A percentile compares a stretch with the other conserved stretches of the same genome.
Conservation (phyloP, 2,888 invertebrate species). For the Cephalotes varians region DNA sequence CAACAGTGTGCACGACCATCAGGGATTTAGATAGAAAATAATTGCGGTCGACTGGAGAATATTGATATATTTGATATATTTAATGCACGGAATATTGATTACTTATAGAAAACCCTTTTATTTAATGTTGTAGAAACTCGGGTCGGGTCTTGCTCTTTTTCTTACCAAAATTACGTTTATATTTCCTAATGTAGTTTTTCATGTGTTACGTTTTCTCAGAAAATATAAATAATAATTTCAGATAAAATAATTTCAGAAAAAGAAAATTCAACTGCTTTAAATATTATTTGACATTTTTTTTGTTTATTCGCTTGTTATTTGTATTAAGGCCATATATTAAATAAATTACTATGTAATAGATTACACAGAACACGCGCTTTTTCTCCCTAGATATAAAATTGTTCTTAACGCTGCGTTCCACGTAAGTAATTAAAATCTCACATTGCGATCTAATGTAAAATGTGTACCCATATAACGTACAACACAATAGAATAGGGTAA, state of each 20-base stretch:
- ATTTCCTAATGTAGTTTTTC: background rate
- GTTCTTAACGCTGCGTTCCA: background rate
- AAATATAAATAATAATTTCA: background rate
- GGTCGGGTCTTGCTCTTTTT: slow-evolving; percentile 31
- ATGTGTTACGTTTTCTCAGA: background rate
- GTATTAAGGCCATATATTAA: background rate
- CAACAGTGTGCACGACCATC: background rate
- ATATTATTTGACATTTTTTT: too few relatives aligned
- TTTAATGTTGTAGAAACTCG: slow-evolving; percentile 27
- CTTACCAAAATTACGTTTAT: background rate
- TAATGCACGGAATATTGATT: background rate
- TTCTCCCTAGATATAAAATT: background rate
- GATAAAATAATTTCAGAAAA: too few relatives aligned
- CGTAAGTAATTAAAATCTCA: background rate
- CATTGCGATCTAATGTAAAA: background rate
- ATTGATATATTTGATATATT: background rate
- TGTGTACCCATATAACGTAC: background rate
- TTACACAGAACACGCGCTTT: background rate
- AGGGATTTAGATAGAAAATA: background rate
- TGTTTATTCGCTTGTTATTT: background rate
- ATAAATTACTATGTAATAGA: background rate
- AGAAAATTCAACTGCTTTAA: too few relatives aligned
- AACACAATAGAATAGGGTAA: background rate
- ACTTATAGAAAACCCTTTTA: background rate
- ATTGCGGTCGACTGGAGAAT: background rate